Percentiles rank a stretch among this genome's conserved stretches.
These are phyloP conservation scores for Resseliella maxima DNA, from an alignment of 2,888 invertebrate genomes.

Conservation along the genomic window DNA sequence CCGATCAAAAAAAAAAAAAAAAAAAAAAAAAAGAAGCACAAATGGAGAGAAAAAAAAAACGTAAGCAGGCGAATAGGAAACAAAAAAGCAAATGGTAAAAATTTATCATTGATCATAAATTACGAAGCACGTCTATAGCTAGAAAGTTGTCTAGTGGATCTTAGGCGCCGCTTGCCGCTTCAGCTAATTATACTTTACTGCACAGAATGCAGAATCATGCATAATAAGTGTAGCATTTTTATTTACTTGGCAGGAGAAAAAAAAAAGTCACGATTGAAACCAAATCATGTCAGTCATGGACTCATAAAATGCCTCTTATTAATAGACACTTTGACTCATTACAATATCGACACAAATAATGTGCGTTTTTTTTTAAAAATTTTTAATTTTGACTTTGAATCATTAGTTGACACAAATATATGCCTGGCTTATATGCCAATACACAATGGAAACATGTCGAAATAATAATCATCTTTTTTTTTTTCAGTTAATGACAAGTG, in stretches of 20 bases:
- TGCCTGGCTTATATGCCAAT: too few species aligned
- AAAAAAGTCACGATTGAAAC: not conserved
- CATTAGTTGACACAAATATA: too few species aligned
- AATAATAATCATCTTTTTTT: not conserved
- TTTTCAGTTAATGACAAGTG: not conserved
- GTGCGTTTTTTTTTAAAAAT: too few species aligned
- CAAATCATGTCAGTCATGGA: not conserved
- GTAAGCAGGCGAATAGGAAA: not conserved
- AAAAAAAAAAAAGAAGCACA: not conserved
- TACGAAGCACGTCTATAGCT: slow-evolving; percentile 5
- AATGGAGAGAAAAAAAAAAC: not conserved
- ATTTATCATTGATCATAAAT: slow-evolving; percentile 34
- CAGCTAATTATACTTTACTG: not conserved
- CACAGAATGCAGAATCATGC: not conserved
- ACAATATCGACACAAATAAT: too few species aligned
- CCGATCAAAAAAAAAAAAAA: not conserved
- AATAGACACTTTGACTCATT: not conserved
- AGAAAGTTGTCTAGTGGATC: slow-evolving; percentile 41
- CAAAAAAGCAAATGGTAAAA: not conserved
- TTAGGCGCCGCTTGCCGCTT: slow-evolving; percentile 51
- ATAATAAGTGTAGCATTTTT: slow-evolving; percentile 2
- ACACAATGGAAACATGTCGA: too few species aligned
- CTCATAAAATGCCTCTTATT: not conserved
- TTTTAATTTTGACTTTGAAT: too few species aligned
- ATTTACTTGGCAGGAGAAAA: not conserved